These are phyloP conservation scores for Notothenia coriiceps DNA, from an alignment of 2,113 vertebrate species.

Conservation along the genomic window DNA sequence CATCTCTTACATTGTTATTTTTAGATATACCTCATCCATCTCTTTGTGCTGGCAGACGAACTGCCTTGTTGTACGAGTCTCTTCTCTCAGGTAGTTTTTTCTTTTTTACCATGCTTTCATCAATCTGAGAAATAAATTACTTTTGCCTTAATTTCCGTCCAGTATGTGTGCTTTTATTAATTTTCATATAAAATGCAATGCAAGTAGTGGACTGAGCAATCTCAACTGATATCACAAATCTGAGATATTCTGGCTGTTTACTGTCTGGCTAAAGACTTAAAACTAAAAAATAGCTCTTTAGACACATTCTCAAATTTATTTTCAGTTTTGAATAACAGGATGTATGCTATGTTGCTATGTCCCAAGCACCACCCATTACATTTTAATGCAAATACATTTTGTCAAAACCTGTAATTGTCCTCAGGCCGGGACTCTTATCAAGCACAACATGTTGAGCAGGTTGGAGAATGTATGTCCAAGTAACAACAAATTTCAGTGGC, in stretches of 20 bases:
- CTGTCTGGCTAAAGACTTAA: not conserved
- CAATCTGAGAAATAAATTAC: slow-evolving; percentile 55
- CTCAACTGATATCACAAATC: not conserved
- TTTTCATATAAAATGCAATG: not conserved
- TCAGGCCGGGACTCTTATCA: no score
- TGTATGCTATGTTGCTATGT: no score
- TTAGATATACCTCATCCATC: slow-evolving; percentile 38
- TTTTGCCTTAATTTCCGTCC: not conserved
- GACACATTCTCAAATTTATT: no score
- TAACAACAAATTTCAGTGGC: no score
- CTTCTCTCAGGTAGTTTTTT: slow-evolving; percentile 53
- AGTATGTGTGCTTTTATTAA: not conserved
- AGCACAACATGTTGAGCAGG: no score
- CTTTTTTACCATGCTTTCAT: slow-evolving; percentile 36
- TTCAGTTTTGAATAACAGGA: no score
- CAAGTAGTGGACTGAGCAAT: not conserved
- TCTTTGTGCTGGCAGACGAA: slow-evolving; percentile 21
- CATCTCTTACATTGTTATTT: not conserved
- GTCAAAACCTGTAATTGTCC: no score
- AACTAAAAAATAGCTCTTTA: not conserved
- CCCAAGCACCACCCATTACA: no score
- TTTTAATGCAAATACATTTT: no score
- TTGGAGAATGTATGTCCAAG: no score
- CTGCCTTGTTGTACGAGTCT: slow-evolving; percentile 31
- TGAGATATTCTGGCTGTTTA: not conserved